Base-by-base conservation (phyloP, 2,888 invertebrate genomes). In the Drosophila neonasuta region DNA sequence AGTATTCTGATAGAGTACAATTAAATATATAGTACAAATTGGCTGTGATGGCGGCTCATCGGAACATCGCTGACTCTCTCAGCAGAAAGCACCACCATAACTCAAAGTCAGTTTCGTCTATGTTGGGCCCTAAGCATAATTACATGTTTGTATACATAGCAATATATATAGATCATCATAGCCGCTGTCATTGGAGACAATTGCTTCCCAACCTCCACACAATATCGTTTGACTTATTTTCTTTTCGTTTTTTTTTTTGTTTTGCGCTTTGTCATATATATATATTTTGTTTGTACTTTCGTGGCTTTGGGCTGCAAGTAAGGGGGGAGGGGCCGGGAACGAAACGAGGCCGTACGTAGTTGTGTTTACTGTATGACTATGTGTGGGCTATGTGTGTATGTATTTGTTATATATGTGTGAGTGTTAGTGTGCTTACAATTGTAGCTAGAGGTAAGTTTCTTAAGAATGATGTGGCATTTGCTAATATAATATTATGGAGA, bases 31-130 rank as follows among this genome's bases (percentile, higher is more conserved):
- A 56, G 45, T 56, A 56, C 73, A 59, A 44, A 58, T 54, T 63
- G 42, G 60, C 68, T 56, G 48, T 77, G 61, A 64, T 63, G 63
- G 77, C 64, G 55, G 68, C 74, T 74, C 64, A 71, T 77, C 61
- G 67, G 68, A 81, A 77, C 77, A 74, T 68, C 75, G 68, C 71
- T 73, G 85, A 82, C 79, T 77, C 76, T 71, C 89, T 89, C 88
- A 84, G 89, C 87, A 89, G 89, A 89, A 89, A 89, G 89, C 89
- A 89, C 89, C 89, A 88, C 89, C 89, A 89, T 85, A 87, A 87
- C 89, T 89, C 89, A 89, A 89, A 89, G 84, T 74, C 81, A 81
- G 81, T 71, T 81, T 81, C 85, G 80, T 82, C 85, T 83, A 85
- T 86, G 83, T 86, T 86, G 86, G 80, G 80, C 80, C 80, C 81